These are phyloP conservation scores for Cygnus atratus DNA, from an alignment of 2,113 vertebrate genomes.

Conservation along the genomic window DNA sequence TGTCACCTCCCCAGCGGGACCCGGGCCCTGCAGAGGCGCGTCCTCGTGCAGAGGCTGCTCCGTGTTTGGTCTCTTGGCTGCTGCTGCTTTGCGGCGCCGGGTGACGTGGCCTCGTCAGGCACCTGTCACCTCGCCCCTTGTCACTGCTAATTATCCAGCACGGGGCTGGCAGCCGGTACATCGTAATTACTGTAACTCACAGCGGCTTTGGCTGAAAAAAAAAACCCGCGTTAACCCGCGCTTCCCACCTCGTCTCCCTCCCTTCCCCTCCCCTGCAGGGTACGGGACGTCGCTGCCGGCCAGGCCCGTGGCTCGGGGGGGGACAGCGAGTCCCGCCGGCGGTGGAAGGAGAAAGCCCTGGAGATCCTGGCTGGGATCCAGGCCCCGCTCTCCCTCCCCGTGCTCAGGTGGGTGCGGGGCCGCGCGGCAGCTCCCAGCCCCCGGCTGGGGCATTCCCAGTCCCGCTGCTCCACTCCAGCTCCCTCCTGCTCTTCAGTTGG, in stretches of 20 bases:
- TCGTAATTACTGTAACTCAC: not conserved
- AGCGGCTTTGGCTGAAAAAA: not conserved
- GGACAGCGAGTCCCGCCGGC: rapidly evolving
- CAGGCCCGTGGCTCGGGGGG: rapidly evolving
- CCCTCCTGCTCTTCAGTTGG: rapidly evolving
- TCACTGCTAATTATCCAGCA: not conserved
- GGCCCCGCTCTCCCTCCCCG: slow-evolving; percentile 25
- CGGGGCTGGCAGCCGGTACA: not conserved
- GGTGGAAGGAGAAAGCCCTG: slow-evolving; percentile 13
- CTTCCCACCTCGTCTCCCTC: not conserved
- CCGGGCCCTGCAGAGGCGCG: too few relatives aligned
- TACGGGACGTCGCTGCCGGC: not conserved
- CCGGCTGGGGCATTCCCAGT: not conserved
- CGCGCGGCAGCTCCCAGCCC: not conserved
- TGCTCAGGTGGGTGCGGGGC: slow-evolving; percentile 52
- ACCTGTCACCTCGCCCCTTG: not conserved
- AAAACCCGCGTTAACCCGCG: not conserved
- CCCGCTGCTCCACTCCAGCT: not conserved
- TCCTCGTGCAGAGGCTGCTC: not conserved
- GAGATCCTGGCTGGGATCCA: slow-evolving; percentile 69
- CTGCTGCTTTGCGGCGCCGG: not conserved
- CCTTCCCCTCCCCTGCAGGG: slow-evolving; percentile 20
- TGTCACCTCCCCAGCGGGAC: not conserved
- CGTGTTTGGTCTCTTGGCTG: too few relatives aligned
- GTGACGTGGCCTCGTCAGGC: not conserved